These are phyloP conservation scores for Sylvietta virens DNA, from an alignment of 2,113 vertebrate genomes.

Conservation along the genomic window DNA sequence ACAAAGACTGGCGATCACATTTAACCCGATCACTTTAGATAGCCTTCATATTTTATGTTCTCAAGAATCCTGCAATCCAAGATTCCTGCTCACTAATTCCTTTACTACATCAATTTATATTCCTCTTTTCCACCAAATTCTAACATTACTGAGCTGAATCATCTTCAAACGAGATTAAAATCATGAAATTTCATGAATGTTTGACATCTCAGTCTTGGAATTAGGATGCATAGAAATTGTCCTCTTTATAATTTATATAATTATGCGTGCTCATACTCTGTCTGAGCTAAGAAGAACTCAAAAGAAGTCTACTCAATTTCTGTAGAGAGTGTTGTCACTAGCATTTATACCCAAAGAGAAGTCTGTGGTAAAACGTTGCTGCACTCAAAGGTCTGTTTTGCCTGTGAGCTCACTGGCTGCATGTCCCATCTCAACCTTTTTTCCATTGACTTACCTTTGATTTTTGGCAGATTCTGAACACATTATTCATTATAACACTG, in stretches of 20 bases:
- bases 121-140: background rate
- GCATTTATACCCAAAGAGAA: background rate
- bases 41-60: background rate
- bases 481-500: background rate
- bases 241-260: background rate
- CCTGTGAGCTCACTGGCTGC: background rate
- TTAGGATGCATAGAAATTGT: background rate
- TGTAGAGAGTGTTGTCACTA: background rate
- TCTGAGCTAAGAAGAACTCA: background rate
- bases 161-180: background rate
- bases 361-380: background rate
- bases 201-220: background rate
- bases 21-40: background rate
- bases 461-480: conserved; percentile 12
- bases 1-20: background rate
- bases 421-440: background rate
- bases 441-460: background rate
- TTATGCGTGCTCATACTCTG: background rate
- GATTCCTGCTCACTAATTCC: background rate
- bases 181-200: background rate
- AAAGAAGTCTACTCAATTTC: background rate
- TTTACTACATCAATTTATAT: background rate
- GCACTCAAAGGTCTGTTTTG: background rate
- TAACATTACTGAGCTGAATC: background rate
- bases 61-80: background rate